Evolutionary conservation across 2,797 vertebrate genomes (phyloP).

Genomic region (Rhabdophis nuchalis): DNA sequence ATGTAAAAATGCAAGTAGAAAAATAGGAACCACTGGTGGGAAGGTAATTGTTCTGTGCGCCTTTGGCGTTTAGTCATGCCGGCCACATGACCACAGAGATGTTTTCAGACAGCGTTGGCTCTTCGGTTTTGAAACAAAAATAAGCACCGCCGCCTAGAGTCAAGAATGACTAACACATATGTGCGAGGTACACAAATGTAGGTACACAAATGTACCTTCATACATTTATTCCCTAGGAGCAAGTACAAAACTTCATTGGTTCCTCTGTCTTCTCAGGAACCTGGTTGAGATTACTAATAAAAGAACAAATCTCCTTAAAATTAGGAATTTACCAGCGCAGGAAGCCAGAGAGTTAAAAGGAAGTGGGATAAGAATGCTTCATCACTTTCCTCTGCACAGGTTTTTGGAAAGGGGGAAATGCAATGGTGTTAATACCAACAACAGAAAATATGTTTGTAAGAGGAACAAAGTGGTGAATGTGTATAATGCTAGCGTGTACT

Average conservation of each 20-base stretch:
- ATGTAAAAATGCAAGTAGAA: no score
- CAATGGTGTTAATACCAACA: neutral
- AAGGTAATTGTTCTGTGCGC: no score
- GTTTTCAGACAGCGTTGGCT: no score
- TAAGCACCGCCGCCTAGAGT: no score
- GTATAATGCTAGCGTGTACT: neutral
- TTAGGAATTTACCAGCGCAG: neutral
- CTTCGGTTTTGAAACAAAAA: no score
- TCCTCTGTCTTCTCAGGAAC: neutral
- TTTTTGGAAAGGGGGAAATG: neutral
- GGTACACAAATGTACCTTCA: no score
- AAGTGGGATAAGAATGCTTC: neutral
- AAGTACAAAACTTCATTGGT: neutral
- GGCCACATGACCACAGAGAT: no score
- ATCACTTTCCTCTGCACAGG: neutral
- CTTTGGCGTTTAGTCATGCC: no score
- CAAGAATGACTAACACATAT: no score
- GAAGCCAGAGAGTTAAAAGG: neutral
- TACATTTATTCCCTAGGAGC: neutral
- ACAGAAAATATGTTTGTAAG: neutral
- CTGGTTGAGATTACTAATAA: neutral
- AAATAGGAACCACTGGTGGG: no score
- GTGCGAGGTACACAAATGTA: no score
- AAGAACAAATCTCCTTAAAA: neutral
- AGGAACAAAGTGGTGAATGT: neutral